These are phyloP conservation scores for Otolemur crassicaudatus DNA, from an alignment of 2,797 vertebrate species.

Conservation along the genomic window DNA sequence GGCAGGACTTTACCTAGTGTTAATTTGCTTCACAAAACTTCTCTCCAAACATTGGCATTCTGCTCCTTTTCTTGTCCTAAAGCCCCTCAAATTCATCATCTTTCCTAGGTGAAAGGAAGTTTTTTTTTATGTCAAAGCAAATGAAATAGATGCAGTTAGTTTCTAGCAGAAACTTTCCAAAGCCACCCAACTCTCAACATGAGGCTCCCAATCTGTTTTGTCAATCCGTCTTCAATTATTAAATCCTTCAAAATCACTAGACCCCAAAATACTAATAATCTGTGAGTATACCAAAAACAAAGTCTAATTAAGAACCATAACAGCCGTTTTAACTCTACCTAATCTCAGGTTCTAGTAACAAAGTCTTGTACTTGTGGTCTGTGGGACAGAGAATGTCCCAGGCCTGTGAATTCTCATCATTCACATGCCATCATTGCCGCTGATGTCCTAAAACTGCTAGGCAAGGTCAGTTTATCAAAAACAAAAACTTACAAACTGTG, in stretches of 20 bases:
- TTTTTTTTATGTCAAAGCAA: neutral
- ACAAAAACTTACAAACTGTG: neutral
- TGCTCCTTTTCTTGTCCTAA: neutral
- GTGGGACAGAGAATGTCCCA: neutral
- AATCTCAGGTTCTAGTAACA: neutral
- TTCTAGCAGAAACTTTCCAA: neutral
- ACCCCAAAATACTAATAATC: neutral
- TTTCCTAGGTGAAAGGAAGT: neutral
- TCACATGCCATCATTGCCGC: accelerated
- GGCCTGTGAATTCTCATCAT: accelerated
- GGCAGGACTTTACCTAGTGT: neutral
- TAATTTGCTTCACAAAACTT: neutral
- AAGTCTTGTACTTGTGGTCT: neutral
- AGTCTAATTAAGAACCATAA: neutral
- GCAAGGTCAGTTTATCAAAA: neutral
- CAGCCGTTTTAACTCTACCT: neutral
- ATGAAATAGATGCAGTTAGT: neutral
- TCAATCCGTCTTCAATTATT: neutral
- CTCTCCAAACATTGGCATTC: neutral
- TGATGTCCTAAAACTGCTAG: neutral
- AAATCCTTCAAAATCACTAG: neutral
- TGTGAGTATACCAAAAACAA: neutral
- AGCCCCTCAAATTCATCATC: neutral
- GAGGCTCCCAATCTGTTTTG: neutral
- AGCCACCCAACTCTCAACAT: neutral